These are phyloP conservation scores for Balaeniceps rex DNA, from an alignment of 2,113 vertebrate species.

Conservation along the genomic window DNA sequence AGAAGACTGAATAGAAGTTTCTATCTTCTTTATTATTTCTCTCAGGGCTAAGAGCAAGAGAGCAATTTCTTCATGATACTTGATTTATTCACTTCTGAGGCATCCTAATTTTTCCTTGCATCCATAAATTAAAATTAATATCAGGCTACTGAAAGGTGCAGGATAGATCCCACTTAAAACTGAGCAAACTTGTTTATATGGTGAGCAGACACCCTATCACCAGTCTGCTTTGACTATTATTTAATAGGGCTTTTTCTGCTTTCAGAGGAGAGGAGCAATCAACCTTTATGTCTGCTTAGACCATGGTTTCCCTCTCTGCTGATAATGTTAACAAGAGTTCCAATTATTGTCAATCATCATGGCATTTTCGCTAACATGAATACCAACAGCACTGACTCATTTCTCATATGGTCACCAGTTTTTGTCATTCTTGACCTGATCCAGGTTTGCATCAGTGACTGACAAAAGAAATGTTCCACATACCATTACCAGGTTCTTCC, in stretches of 20 bases:
- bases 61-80: neutral
- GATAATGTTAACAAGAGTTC: slow-evolving; percentile 52
- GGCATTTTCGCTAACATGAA: slow-evolving; percentile 11
- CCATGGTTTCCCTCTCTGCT: neutral
- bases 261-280: neutral
- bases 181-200: neutral
- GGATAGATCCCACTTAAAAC: neutral
- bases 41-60: neutral
- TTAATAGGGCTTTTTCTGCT: neutral
- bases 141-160: neutral
- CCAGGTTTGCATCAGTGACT: neutral
- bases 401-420: slow-evolving; percentile 27
- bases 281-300: slow-evolving; percentile 25
- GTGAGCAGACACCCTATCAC: neutral
- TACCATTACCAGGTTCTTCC: slow-evolving; percentile 23
- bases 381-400: slow-evolving; percentile 27
- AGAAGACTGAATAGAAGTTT: neutral
- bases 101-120: neutral
- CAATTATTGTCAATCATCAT: slow-evolving; percentile 58
- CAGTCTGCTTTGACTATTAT: neutral
- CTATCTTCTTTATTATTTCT: neutral
- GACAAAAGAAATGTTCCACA: slow-evolving; percentile 34
- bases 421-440: slow-evolving; percentile 12
- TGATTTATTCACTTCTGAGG: neutral
- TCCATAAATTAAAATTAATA: neutral